phyloP scores from a whole-genome alignment of 2,888 invertebrate species.

The Acanthopleura granulata region DNA sequence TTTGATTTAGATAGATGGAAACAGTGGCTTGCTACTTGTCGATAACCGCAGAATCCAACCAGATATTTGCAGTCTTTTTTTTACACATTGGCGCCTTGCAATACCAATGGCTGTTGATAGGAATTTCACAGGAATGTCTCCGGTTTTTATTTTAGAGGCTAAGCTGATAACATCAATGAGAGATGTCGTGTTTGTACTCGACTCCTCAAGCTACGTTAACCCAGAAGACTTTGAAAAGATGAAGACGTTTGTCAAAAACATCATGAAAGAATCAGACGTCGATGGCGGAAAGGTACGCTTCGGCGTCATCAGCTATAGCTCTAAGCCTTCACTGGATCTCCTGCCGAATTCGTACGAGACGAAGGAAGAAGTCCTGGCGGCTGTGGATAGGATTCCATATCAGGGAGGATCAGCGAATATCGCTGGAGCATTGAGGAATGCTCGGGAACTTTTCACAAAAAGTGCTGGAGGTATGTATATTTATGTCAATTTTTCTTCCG shows the following conservation, averaged over 20 bases:
- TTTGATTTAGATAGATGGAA: too few relatives aligned
- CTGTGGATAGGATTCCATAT: background rate
- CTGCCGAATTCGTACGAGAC: background rate
- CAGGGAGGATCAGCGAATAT: slow-evolving; percentile 12
- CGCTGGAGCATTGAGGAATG: slow-evolving; percentile 8
- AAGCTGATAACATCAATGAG: background rate
- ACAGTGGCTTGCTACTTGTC: too few relatives aligned
- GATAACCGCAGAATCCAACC: too few relatives aligned
- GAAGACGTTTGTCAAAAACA: background rate
- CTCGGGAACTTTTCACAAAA: background rate
- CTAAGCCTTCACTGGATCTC: background rate
- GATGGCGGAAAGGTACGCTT: slow-evolving; percentile 4
- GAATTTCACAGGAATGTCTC: too few relatives aligned
- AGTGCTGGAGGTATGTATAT: background rate
- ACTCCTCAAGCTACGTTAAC: background rate
- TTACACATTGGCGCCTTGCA: too few relatives aligned
- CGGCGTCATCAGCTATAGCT: slow-evolving; percentile 1
- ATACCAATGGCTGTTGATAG: too few relatives aligned
- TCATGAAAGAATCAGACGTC: background rate
- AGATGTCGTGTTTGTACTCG: slow-evolving; percentile 5
- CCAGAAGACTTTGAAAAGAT: slow-evolving; percentile 14
- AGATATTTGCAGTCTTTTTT: too few relatives aligned
- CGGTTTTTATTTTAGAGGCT: background rate
- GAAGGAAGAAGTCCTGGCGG: background rate
- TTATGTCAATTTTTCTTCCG: too few relatives aligned